Evolutionary conservation across 1,140 invertebrate species (phyloP), one percentile per base, ranked within the genome.

Genomic region (Drosophila pseudoananassae): DNA sequence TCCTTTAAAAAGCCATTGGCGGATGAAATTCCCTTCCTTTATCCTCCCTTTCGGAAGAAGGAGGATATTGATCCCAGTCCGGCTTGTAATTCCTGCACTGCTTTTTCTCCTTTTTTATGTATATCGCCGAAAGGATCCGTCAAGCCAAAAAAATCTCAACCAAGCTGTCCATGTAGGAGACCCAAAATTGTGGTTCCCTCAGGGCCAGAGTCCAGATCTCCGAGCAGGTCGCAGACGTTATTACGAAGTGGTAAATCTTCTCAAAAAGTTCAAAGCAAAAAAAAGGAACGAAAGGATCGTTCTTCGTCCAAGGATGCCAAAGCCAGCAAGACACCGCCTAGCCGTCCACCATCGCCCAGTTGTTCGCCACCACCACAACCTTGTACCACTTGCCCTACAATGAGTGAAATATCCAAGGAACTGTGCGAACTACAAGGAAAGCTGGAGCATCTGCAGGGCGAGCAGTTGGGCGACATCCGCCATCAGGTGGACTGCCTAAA

Each of bases 101-200:
- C 33, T 12, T 36, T 10, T 36, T 36, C 9, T 36, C 33, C 33
- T 36, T 36, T 36, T n/a, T 3, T n/a, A 36, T n/a, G 33, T 1
- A 36, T 12, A 10, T 4, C 33, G 33, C 3, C 31, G 0, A 33
- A 36, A 12, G 10, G 33, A 10, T 36, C 33, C 8, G 12, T 36
- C 3, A 36, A 36, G 4, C 3, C 36, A 0, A 17, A 9, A 9
- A 20, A 40, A 5, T 10, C 6, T 4, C 0, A 4, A 12, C 10
- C 10, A 36, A 9, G 9, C n/a, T 4, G 20, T 9, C 10, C 9
- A 1, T 57, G 43, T 29, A 47, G 15, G 1, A 49, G 61, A 36
- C 66, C 64, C 1, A 0, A 27, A 3, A 70, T 70, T 49, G 66
- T 70, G 17, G 66, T 70, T 17, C n/a, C 65, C 23, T 0, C 3